Base-by-base conservation (phyloP, 2,797 vertebrate genomes). In the Neosalanx taihuensis region DNA sequence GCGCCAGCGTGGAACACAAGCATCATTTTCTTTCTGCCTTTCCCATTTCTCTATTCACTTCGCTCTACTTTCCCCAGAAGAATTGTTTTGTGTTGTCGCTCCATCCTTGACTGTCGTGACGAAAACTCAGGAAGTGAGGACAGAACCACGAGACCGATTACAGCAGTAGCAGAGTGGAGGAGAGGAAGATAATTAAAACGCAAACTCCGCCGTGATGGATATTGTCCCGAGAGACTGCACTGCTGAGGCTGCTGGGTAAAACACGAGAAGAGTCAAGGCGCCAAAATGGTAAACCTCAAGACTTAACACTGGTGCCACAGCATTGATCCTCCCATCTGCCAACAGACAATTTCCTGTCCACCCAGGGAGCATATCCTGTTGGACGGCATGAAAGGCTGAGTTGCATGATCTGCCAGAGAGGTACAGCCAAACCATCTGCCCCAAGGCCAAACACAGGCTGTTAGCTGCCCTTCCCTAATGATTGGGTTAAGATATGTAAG, bases 121-220 rank as follows among this genome's bases (percentile, higher is more conserved):
- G 30, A 12, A 41, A 49, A 12, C 35, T 18, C 37, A 7, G 15
- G 26, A 71, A 67, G 26, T 33, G 20, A 10, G 4, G 29, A 35
- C 6, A 7, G 41, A 9, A 56, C 30, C 17, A 13, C 10, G 63
- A 71, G 17, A 51, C 57, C 18, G 56, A 70, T 31, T 51, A 69
- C 18, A 0, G 13, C 15, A 2, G 30, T 30, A n/a, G 67, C 67
- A 7, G 30, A 6, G 30, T 56, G 20, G 46, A 29, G 17, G 31
- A 56, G 71, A 23, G 61, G 17, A 46, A 23, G 51, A 64, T 72
- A 57, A 72, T 72, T 72, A 58, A 64, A 72, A 61, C 70, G 20
- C 26, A 53, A 29, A 6, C 35, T 60, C 23, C 4, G 26, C 37
- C 18, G 56, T 66, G 37, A 66, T 67, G 35, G 49, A 66, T 29